Evolutionary conservation across 92 coral and sea anemone species (phyloP), one percentile per base, ranked within the genome.

Genomic region (Blastomussa wellsi): DNA sequence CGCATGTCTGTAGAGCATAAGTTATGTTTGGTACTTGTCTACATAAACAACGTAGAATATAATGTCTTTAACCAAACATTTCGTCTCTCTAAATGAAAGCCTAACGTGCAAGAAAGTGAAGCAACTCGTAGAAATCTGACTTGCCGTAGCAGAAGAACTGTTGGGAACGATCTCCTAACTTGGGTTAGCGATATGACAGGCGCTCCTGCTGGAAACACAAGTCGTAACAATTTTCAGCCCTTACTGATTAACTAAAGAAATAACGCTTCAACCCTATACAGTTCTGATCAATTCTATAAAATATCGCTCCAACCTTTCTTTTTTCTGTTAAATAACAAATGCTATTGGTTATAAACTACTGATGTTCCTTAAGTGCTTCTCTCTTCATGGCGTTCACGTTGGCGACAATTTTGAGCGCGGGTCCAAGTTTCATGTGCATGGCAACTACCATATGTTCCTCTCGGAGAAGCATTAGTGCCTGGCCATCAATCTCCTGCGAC

Each of bases 361-460:
- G 88, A 70, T 82, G 91, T 60, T 94, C 89, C 83, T 93, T 90
- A 37, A 92, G 82, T 9, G 99, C 95, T 64, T 95, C 99, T 22
- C 98, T 88, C 59, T 96, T 96, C 92, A 96, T 93, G 52, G 94
- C 93, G 85, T 95, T 94, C n/a, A 96, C 99, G 76, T 90, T 95
- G 53, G 98, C 98, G n/a, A 96, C 98, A 38, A 96, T 87, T 91
- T 96, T 96, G 20, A 96, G 93, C 20, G 99, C 99, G 19, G 99
- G 99, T 9, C 99, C 99, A 31, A 96, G 93, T 75, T 96, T 96
- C 99, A 96, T 96, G 73, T 96, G 94, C 91, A 96, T 86, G 1
- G 98, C 98, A 29, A 96, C 99, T 3, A 96, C 99, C 94, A 96
- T 92, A 88, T 96, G 99, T 77, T 96, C 99, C 53, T 96, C 99